Percentiles rank a stretch among this genome's conserved stretches.
Conservation (phyloP, 2,888 invertebrate species). For the Phanerotoma sp. region DNA sequence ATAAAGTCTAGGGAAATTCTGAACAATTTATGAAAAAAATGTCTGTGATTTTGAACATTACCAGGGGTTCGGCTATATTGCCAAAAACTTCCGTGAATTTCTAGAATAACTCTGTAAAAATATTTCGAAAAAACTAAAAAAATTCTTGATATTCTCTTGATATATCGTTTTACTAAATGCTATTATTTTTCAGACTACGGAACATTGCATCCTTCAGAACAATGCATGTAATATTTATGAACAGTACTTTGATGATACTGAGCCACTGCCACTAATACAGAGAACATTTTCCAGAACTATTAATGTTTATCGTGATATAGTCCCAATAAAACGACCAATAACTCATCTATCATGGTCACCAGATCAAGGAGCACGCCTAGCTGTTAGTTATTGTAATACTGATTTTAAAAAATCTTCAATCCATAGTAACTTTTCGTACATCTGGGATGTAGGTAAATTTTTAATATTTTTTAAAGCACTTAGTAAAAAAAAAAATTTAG, state of each 20-base stretch:
- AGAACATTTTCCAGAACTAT: constrained; percentile 64
- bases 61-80: no score
- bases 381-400: constrained; percentile 65
- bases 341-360: constrained; percentile 72
- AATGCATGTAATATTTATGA: constrained; percentile 80
- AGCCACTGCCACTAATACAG: constrained; percentile 60
- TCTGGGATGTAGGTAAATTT: constrained; percentile 66
- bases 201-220: constrained; percentile 73
- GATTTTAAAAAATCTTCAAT: constrained; percentile 59
- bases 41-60: no score
- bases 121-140: no score
- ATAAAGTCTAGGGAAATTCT: no score
- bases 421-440: constrained; percentile 61
- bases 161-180: not conserved
- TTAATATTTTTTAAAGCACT: no score
- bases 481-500: no score
- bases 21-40: no score
- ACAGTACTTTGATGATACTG: constrained; percentile 68
- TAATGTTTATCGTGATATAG: constrained; percentile 69
- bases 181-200: constrained; percentile 59
- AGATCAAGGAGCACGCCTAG: constrained; percentile 66
- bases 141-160: not conserved
- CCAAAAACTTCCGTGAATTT: no score
- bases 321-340: constrained; percentile 60
- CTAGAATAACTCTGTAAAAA: no score